Evolutionary conservation across 2,888 invertebrate genomes (phyloP), one percentile per base, ranked within the genome.

Genomic region (Schizotus pectinicornis): DNA sequence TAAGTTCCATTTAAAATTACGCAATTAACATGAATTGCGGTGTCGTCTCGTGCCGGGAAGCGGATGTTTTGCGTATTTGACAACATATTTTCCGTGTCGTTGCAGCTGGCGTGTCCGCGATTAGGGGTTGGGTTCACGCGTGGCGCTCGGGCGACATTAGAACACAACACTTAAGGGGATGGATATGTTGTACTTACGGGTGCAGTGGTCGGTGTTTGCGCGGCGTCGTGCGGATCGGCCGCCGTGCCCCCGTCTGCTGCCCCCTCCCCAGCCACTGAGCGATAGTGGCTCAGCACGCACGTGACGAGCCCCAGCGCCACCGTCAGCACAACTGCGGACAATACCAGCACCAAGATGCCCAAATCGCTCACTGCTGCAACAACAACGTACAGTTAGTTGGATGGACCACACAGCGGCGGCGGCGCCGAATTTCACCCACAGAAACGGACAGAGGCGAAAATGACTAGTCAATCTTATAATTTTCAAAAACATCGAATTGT

Each of bases 211-310:
- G 76, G 75, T 74, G 75, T 74, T 71, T 72, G 74, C 71, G 74
- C 75, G 74, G 71, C 75, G 75, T 75, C 72, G 71, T 75, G 73
- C 74, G 76, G 75, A 70, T 73, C 70, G 72, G 75, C 72, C 67
- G 74, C 73, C 72, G 74, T 71, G 67, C 70, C 70, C 69, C 69
- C 73, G 63, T 65, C 66, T 66, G 72, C 74, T 68, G 74, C 72
- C 67, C 71, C 69, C 71, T 71, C 68, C 61, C 65, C 60, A 42
- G 60, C 67, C 64, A 59, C 82, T 83, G 83, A 81, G 82, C 84
- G 84, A 82, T 84, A 84, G 81, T 84, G 84, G 82, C 82, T 84
- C 83, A 84, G 82, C 81, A 81, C 74, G 77, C 82, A 83, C 82
- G 81, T 82, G 82, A 76, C 75, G 71, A 78, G 75, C 69, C 77